Conservation (phyloP, 2,113 vertebrate species). For the Eurypyga helias region DNA sequence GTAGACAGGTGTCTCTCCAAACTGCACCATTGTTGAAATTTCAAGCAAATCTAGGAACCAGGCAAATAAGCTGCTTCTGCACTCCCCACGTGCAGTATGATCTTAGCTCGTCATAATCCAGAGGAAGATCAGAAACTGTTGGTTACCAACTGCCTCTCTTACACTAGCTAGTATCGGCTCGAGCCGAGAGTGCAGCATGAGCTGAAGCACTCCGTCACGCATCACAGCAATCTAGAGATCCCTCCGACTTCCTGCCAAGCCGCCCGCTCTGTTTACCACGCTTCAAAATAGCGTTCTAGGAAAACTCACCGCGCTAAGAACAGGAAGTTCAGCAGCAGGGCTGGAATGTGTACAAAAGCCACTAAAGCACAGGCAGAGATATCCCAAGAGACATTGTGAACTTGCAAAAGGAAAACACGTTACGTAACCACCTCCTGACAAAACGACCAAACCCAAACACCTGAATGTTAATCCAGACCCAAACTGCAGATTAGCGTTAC, state of each 20-base stretch:
- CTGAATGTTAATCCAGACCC: conserved; percentile 21
- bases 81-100: neutral
- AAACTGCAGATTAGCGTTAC: neutral
- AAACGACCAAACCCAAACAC: conserved; percentile 28
- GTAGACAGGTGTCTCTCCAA: neutral
- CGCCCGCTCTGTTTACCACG: conserved; percentile 7
- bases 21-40: neutral
- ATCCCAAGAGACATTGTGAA: conserved; percentile 50
- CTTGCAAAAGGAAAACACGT: conserved; percentile 38
- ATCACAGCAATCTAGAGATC: neutral
- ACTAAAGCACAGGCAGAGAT: conserved; percentile 16
- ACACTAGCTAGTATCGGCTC: neutral
- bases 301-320: conserved; percentile 61
- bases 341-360: conserved; percentile 63
- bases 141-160: neutral
- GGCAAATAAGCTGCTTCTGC: neutral
- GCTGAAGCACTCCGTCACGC: neutral
- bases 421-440: neutral
- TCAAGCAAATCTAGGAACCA: neutral
- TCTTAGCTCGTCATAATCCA: neutral
- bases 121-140: neutral
- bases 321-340: conserved; percentile 71
- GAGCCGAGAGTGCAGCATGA: neutral
- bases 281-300: conserved; percentile 75
- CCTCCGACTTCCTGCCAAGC: conserved; percentile 26